phyloP scores from a whole-genome alignment of 92 coral and sea anemone species.

The Porites evermanni region DNA sequence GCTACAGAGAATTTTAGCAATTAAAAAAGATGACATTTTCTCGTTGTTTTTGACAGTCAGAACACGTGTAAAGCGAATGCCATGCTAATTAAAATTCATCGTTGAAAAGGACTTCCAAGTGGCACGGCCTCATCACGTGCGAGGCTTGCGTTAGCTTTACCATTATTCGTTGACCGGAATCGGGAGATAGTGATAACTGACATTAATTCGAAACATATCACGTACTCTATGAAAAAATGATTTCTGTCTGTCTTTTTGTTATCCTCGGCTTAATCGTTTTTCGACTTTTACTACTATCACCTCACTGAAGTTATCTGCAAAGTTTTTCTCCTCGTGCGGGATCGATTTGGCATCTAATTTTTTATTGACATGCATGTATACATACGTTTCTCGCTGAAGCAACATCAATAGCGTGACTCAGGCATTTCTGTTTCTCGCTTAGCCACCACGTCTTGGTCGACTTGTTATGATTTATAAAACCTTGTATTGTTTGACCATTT shows the following conservation, averaged over 20 bases:
- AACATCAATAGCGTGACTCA: background rate
- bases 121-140: conserved; percentile 22
- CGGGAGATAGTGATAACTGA: too few species aligned
- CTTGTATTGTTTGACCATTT: too few species aligned
- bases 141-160: background rate
- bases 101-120: background rate
- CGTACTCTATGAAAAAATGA: too few species aligned
- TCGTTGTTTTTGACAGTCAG: background rate
- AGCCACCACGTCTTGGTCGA: too few species aligned
- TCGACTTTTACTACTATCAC: background rate
- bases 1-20: background rate
- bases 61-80: conserved; percentile 42
- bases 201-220: too few species aligned
- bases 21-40: background rate
- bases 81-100: conserved; percentile 27
- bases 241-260: background rate
- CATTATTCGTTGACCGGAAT: too few species aligned
- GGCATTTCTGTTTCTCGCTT: background rate
- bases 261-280: background rate
- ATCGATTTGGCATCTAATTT: background rate
- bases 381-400: background rate
- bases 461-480: too few species aligned
- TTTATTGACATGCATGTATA: background rate
- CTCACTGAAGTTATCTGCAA: background rate
- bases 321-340: background rate